phyloP scores from a whole-genome alignment of 23 tunicate genomes.

The Trididemnum clinides region DNA sequence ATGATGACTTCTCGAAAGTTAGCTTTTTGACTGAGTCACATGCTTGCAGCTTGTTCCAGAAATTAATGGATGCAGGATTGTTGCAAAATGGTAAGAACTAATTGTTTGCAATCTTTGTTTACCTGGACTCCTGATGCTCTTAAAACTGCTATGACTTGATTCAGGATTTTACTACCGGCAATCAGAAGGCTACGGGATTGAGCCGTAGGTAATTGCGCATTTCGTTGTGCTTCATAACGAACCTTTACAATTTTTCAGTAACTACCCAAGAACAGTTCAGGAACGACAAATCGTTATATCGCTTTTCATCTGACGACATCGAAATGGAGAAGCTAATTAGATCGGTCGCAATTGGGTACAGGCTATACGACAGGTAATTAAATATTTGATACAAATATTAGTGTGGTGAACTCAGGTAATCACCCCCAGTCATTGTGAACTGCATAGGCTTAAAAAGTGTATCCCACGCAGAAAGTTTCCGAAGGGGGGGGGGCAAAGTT shows the following conservation, averaged over 20 bases:
- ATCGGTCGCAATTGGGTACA: conserved; percentile 56
- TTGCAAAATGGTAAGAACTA: conserved; percentile 53
- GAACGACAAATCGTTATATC: conserved; percentile 66
- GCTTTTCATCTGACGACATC: conserved; percentile 69
- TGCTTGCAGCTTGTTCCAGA: conserved; percentile 37
- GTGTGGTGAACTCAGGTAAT: too few species aligned
- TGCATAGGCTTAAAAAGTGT: too few species aligned
- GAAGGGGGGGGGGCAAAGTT: neutral
- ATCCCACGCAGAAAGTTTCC: neutral
- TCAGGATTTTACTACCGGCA: too few species aligned
- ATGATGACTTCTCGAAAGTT: too few species aligned
- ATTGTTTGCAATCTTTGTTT: too few species aligned
- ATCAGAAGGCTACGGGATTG: too few species aligned
- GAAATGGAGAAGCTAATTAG: conserved; percentile 49
- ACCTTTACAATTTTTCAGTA: conserved; percentile 46
- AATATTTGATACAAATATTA: too few species aligned
- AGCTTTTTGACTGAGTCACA: conserved; percentile 31
- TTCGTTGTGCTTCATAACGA: too few species aligned
- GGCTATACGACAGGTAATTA: conserved; percentile 62
- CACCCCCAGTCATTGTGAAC: too few species aligned
- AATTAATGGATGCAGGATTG: conserved; percentile 71
- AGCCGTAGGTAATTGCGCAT: too few species aligned
- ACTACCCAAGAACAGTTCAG: conserved; percentile 54
- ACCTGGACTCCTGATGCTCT: too few species aligned
- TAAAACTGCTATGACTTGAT: too few species aligned